These are phyloP conservation scores for Melanostoma mellinum DNA, from an alignment of 2,888 invertebrate genomes.

Conservation along the genomic window DNA sequence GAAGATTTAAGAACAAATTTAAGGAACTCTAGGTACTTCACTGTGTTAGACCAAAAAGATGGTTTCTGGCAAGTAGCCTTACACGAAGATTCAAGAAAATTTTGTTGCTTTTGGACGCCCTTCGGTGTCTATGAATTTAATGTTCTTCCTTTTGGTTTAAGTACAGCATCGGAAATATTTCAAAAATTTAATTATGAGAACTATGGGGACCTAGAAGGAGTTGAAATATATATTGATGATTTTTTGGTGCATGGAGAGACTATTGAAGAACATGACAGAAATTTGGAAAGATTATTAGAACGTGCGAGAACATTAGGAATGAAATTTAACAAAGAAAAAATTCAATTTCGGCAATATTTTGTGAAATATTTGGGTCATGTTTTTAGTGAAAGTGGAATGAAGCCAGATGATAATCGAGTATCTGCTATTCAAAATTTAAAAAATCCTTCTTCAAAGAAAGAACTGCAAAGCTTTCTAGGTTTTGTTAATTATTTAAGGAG, in stretches of 20 bases:
- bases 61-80: slow-evolving; percentile 2
- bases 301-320: slow-evolving; percentile 11
- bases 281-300: slow-evolving; percentile 31
- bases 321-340: slow-evolving; percentile 63
- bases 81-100: too few relatives aligned
- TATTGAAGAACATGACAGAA: slow-evolving; percentile 33
- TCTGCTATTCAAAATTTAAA: slow-evolving; percentile 11
- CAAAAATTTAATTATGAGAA: slow-evolving; percentile 64
- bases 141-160: slow-evolving; percentile 43
- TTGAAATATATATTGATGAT: slow-evolving; percentile 39
- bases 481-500: slow-evolving; percentile 26
- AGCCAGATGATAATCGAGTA: slow-evolving; percentile 11
- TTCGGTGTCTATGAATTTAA: slow-evolving; percentile 47
- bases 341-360: slow-evolving; percentile 73
- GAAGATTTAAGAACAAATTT: neutral
- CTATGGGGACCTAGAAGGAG: slow-evolving; percentile 71
- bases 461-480: slow-evolving; percentile 1
- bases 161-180: slow-evolving; percentile 59
- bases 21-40: neutral
- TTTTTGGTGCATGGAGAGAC: slow-evolving; percentile 22
- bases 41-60: neutral
- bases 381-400: slow-evolving; percentile 49
- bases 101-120: slow-evolving; percentile 58
- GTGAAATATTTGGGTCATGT: slow-evolving; percentile 75
- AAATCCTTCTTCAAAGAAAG: slow-evolving; percentile 6